Percentiles rank a stretch among this genome's conserved stretches.
phyloP scores from a whole-genome alignment of 2,888 invertebrate species.

The Poecilobothrus nobilitatus region DNA sequence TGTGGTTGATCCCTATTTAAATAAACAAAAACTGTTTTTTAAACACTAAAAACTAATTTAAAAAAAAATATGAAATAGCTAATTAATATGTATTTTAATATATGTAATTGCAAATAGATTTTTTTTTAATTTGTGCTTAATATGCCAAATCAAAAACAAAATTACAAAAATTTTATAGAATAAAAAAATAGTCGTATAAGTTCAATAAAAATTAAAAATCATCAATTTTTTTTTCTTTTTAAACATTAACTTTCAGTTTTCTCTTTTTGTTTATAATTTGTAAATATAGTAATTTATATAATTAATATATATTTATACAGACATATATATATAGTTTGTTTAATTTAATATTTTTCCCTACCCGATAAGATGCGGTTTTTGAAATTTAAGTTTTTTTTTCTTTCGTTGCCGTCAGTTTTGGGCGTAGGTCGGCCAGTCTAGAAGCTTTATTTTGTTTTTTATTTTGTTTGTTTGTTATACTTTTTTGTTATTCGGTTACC shows the following conservation, averaged over 20 bases:
- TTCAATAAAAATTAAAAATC: not conserved
- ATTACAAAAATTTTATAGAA: too few relatives aligned
- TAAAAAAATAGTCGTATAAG: not conserved
- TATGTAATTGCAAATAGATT: too few relatives aligned
- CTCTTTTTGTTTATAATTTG: not conserved
- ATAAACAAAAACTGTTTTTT: too few relatives aligned
- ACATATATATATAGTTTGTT: not conserved
- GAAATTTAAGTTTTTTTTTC: not conserved
- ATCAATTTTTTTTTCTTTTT: not conserved
- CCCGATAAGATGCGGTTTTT: not conserved
- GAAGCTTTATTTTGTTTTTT: not conserved
- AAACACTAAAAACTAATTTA: too few relatives aligned
- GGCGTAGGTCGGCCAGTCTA: slow-evolving; percentile 1
- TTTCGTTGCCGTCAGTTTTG: not conserved
- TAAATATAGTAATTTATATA: not conserved
- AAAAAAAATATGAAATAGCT: too few relatives aligned
- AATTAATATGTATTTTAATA: too few relatives aligned
- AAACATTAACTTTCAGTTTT: not conserved
- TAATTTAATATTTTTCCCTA: not conserved
- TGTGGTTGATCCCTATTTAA: too few relatives aligned
- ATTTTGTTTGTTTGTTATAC: too few relatives aligned
- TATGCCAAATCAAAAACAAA: too few relatives aligned
- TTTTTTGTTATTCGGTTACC: not conserved
- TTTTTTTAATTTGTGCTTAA: too few relatives aligned
- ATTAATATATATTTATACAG: not conserved